phyloP scores from a whole-genome alignment of 2,888 invertebrate genomes.

The Urechis unicinctus region DNA sequence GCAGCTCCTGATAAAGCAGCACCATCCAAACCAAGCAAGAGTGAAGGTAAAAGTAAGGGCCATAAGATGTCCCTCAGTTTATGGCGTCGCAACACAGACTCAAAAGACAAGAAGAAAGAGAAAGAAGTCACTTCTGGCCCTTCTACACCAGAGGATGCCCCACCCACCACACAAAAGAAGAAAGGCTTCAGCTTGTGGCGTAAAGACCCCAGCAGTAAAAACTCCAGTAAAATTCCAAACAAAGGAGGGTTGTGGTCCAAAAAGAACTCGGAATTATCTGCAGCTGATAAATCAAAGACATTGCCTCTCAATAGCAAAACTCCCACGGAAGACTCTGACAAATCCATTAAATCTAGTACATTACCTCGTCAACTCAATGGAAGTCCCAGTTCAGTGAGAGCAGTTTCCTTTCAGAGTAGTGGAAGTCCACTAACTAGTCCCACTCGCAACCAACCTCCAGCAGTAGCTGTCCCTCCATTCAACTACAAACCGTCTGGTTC shows the following conservation, averaged over 20 bases:
- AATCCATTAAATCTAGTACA: background rate
- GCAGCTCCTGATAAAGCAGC: too few species aligned
- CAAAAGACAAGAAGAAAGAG: slow-evolving; percentile 5
- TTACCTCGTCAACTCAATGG: background rate
- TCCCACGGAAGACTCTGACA: background rate
- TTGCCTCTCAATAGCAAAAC: background rate
- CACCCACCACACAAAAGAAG: slow-evolving; percentile 4
- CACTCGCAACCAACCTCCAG: slow-evolving; percentile 2
- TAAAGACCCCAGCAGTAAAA: slow-evolving; percentile 1
- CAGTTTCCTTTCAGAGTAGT: background rate
- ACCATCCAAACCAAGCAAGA: background rate
- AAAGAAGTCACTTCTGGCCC: too few species aligned
- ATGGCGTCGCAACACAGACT: background rate
- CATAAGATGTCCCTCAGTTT: slow-evolving; percentile 1
- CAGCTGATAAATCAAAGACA: background rate
- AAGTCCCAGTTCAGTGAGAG: background rate
- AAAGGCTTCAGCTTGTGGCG: slow-evolving; percentile 15
- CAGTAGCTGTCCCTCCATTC: slow-evolving; percentile 53
- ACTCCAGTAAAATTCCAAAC: background rate
- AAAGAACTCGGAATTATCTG: background rate
- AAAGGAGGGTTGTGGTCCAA: background rate
- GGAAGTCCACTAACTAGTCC: slow-evolving; percentile 8
- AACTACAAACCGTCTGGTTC: slow-evolving; percentile 50
- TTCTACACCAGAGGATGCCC: too few species aligned
- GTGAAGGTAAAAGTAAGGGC: too few species aligned